Evolutionary conservation across 2,113 vertebrate species (phyloP), one percentile per base, ranked within the genome.

Genomic region (Todiramphus chloris): DNA sequence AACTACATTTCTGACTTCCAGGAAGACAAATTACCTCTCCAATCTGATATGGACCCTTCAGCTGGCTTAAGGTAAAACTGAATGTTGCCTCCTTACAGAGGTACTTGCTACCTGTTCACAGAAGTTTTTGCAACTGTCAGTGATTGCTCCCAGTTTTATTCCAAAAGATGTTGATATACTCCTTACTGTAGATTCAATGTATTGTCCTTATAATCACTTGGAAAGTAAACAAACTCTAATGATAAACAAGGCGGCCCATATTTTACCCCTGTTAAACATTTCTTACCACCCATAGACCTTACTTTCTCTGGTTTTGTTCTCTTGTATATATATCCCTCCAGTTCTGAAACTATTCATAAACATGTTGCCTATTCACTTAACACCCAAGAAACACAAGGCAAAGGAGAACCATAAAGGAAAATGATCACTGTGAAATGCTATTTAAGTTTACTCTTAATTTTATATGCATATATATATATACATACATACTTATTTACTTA

Each of bases 101-200:
- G 20, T 0, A 0, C 14, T 59, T 55, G 10, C 16, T 72, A 31
- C 5, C 28, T 51, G 13, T 25, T 43, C 2, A 1, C 39, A 62
- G 69, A 94, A 67, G 11, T 6, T 88, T 67, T 31, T 53, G 13
- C 14, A 69, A 20, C 33, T 15, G 17, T 27, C 55, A 89, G 6
- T 28, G 30, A 44, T 27, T 62, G 20, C 3, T 91, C 37, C 4
- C 23, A 48, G 43, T 60, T 81, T 78, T 76, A 64, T 53, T 84
- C 20, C 6, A 51, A 56, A 94, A 39, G 4, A 2, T 18, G 11
- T 16, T 89, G 43, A 76, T 63, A 8, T 43, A 23, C 7, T 79
- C 30, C 10, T 72, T 79, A 39, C 25, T 28, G 24, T 18, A 66
- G 3, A 76, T 50, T 62, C 27, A 58, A 64, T 16, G 44, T 58